phyloP scores from a whole-genome alignment of 2,113 vertebrate genomes.

The Eolophus roseicapilla region DNA sequence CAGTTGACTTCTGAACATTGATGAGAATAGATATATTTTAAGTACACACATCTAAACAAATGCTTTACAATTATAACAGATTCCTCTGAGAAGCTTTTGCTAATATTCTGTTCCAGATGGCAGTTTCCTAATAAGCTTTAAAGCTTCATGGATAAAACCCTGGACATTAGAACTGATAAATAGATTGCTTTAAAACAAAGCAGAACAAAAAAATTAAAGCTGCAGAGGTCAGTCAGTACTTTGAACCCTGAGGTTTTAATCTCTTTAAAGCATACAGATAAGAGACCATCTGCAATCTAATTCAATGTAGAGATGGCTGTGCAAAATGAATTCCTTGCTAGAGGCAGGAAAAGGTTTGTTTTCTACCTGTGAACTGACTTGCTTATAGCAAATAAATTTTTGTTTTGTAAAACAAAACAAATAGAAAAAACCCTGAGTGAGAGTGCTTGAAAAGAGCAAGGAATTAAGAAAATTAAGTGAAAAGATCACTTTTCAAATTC shows the following conservation, averaged over 20 bases:
- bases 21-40: neutral
- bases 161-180: constrained; percentile 21
- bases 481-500: neutral
- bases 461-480: neutral
- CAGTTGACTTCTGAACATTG: neutral
- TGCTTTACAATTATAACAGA: neutral
- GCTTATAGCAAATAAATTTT: neutral
- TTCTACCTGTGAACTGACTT: neutral
- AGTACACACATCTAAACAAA: neutral
- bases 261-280: neutral
- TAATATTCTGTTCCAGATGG: constrained; percentile 42
- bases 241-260: constrained; percentile 4
- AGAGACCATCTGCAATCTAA: constrained; percentile 12
- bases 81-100: constrained; percentile 22
- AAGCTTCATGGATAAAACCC: constrained; percentile 32
- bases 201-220: neutral
- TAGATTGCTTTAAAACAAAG: constrained; percentile 15
- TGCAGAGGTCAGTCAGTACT: neutral
- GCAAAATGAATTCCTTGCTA: neutral
- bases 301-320: neutral
- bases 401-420: neutral
- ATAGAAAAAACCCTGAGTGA: accelerated
- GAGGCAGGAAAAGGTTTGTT: neutral
- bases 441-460: neutral
- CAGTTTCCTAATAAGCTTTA: constrained; percentile 39